These are phyloP conservation scores for Drosophila macrospina DNA, from an alignment of 2,888 invertebrate species.

Conservation along the genomic window DNA sequence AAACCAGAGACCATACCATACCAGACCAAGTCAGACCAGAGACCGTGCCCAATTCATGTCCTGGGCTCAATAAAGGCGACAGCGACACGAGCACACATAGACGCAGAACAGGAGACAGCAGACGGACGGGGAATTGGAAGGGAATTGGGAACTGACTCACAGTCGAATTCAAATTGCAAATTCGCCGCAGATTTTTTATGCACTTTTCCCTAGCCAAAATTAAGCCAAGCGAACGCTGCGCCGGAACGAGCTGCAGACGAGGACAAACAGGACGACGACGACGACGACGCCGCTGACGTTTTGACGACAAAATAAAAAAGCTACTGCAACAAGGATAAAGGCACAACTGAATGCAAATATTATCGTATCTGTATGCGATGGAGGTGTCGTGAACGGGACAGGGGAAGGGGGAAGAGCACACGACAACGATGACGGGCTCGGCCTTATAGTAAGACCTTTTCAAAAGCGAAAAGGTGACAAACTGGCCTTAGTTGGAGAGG, in stretches of 20 bases:
- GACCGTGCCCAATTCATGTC: constrained; percentile 58
- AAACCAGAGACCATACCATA: constrained; percentile 12
- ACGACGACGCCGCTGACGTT: constrained; percentile 64
- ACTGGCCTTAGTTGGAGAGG: constrained; percentile 50
- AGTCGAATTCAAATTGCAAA: constrained; percentile 78
- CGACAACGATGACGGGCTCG: constrained; percentile 7
- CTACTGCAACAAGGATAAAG: constrained; percentile 54
- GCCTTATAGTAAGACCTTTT: constrained; percentile 55
- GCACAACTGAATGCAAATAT: constrained; percentile 78
- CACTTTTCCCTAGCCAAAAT: constrained; percentile 78
- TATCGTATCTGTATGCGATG: constrained; percentile 72
- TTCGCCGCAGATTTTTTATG: constrained; percentile 81
- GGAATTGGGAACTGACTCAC: constrained; percentile 22
- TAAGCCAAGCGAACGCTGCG: constrained; percentile 74
- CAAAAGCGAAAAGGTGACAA: constrained; percentile 76
- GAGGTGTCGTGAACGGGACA: constrained; percentile 2
- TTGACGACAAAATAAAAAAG: constrained; percentile 77
- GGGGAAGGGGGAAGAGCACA: constrained; percentile 3
- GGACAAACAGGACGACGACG: constrained; percentile 29
- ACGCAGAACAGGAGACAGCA: not conserved
- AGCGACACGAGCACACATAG: constrained; percentile 34
- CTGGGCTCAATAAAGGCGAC: constrained; percentile 69
- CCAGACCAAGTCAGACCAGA: constrained; percentile 25
- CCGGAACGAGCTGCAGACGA: constrained; percentile 69
- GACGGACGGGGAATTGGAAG: not conserved